phyloP scores from a whole-genome alignment of 2,797 vertebrate species.

The Gallinago solitaria region DNA sequence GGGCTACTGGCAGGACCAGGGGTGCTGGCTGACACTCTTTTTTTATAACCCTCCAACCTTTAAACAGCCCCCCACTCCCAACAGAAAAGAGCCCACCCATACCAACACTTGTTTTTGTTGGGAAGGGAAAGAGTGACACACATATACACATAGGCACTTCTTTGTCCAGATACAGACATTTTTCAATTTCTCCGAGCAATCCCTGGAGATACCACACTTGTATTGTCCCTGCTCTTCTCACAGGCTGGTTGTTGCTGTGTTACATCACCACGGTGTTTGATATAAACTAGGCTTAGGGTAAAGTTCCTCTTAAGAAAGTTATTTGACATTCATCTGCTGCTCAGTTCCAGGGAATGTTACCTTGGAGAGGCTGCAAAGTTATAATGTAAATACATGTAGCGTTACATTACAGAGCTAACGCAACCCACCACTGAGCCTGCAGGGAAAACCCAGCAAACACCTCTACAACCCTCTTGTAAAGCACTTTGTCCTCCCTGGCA shows the following conservation, averaged over 20 bases:
- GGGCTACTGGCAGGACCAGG: not conserved
- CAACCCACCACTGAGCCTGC: not conserved
- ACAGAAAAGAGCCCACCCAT: not conserved
- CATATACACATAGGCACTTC: not conserved
- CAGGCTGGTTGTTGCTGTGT: not conserved
- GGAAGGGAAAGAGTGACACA: not conserved
- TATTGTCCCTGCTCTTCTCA: not conserved
- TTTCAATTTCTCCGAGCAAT: not conserved
- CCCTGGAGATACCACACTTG: not conserved
- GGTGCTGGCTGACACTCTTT: not conserved
- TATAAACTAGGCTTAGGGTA: not conserved
- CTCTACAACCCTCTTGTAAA: not conserved
- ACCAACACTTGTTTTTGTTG: not conserved
- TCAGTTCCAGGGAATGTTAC: not conserved
- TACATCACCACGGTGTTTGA: not conserved
- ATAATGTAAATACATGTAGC: not conserved
- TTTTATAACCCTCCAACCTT: not conserved
- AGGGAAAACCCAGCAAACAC: not conserved
- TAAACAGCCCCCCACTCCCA: not conserved
- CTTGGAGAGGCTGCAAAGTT: not conserved
- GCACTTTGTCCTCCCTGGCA: fast-evolving
- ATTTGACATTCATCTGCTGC: not conserved
- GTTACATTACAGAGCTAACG: not conserved
- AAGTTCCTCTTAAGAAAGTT: not conserved
- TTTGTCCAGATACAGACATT: not conserved